A percentile compares a stretch with the other conserved stretches of the same genome.
phyloP scores from a whole-genome alignment of 1,140 invertebrate species.

The Drosophila tropicalis region DNA sequence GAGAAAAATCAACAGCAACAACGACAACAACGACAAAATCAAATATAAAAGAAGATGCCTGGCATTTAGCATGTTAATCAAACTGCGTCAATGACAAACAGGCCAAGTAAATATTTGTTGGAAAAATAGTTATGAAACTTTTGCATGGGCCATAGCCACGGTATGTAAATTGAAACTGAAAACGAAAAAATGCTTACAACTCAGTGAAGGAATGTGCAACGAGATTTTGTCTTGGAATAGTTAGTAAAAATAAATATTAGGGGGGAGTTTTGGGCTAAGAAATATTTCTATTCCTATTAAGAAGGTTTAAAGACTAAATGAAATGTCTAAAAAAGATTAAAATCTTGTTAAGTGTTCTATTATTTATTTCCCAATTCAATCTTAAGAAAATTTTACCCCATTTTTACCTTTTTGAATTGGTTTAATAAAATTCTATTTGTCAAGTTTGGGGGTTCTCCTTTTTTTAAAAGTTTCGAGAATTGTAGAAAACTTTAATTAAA shows the following conservation, averaged over 20 bases:
- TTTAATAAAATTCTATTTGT: neutral
- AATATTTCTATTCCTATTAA: too few relatives aligned
- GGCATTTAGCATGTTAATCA: constrained; percentile 11
- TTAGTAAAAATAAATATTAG: too few relatives aligned
- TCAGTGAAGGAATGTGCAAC: neutral
- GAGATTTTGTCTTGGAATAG: neutral
- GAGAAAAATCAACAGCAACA: neutral
- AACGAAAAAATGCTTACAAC: neutral
- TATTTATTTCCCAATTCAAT: too few relatives aligned
- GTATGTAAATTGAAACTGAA: neutral
- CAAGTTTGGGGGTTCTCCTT: neutral
- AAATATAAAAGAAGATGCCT: constrained; percentile 11
- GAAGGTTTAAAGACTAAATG: too few relatives aligned
- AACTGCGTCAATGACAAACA: constrained; percentile 12
- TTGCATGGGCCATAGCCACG: neutral
- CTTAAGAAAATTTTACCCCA: neutral
- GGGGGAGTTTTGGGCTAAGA: too few relatives aligned
- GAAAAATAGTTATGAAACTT: constrained; percentile 9
- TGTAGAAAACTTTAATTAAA: constrained; percentile 59
- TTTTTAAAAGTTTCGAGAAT: constrained; percentile 3
- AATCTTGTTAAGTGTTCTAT: too few relatives aligned
- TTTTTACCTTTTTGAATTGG: neutral
- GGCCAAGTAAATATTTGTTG: constrained; percentile 12
- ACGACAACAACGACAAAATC: neutral
- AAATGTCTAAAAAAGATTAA: too few relatives aligned